Evolutionary conservation across 2,113 vertebrate species (phyloP), one percentile per base, ranked within the genome.

Genomic region (Bujurquina vittata): DNA sequence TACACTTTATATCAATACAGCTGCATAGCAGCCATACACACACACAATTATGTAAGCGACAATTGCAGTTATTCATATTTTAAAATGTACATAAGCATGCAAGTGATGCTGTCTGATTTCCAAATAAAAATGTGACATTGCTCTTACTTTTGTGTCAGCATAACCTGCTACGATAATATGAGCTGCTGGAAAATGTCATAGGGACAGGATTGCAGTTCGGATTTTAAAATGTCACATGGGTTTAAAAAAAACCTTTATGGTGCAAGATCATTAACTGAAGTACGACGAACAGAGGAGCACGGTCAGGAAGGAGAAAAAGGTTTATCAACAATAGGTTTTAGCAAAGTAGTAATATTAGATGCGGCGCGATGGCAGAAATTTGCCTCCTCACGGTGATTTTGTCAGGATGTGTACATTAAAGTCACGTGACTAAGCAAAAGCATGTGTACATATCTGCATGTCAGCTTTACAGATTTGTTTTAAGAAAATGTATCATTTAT

Each of bases 101-200:
- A 54, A 18, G 10, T 33, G 26, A 49, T 69, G 26, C 67, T 72
- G 52, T 72, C 18, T 54, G 31, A 52, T 35, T 46, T 33, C 12
- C 2, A 22, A 20, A 22, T 29, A 26, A 69, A 52, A 72, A 72
- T 31, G 6, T 72, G 67, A 1, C 43, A 31, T 14, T 10, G 20
- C 9, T 23, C 7, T 72, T n/a, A 72, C 17, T 73, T 54, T 12
- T 60, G 29, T 69, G 62, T 69, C 26, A 31, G 23, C 62, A 31
- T 72, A 72, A 73, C 56, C 20, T 60, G 43, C n/a, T 79, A 0
- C 31, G 4, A 26, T 54, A 56, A 40, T 55, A 10, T 15, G 20
- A 60, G n/a, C 43, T 37, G 56, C n/a, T 17, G 61, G 26, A 81
- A 61, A 59, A 75, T 82, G 33, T 75, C 59, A 55, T 62, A 31